A percentile compares a stretch with the other conserved stretches of the same genome.
Conservation (phyloP, 2,113 vertebrate species). For the Prunella fulvescens region DNA sequence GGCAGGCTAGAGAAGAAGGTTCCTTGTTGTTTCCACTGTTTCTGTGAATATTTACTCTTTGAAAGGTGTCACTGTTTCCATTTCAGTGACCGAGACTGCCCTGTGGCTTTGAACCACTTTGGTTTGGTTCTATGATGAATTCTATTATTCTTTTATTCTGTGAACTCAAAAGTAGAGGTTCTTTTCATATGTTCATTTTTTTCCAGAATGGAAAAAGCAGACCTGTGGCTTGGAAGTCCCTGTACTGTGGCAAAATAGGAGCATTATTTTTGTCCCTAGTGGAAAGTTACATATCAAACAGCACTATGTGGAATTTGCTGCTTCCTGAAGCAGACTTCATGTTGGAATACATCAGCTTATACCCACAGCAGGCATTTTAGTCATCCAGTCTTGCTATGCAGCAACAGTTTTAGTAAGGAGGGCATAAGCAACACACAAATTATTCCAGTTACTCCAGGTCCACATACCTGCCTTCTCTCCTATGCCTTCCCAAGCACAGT, state of each 20-base stretch:
- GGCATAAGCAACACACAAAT: not conserved
- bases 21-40: not conserved
- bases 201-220: not conserved
- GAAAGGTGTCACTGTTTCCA: not conserved
- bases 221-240: not conserved
- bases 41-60: not conserved
- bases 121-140: not conserved
- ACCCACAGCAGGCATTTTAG: not conserved
- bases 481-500: not conserved
- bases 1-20: not conserved
- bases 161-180: not conserved
- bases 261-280: not conserved
- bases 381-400: not conserved
- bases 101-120: not conserved
- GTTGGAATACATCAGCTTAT: not conserved
- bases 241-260: not conserved
- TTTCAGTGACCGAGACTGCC: not conserved
- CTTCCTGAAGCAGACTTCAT: not conserved
- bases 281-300: not conserved
- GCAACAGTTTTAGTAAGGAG: not conserved
- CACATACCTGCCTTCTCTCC: not conserved
- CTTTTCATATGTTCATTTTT: not conserved
- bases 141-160: not conserved
- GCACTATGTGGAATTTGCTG: not conserved
- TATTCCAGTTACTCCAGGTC: not conserved